Percentiles rank a stretch among this genome's conserved stretches.
phyloP scores from a whole-genome alignment of 1,140 invertebrate genomes.

The Eubasilissa regina region DNA sequence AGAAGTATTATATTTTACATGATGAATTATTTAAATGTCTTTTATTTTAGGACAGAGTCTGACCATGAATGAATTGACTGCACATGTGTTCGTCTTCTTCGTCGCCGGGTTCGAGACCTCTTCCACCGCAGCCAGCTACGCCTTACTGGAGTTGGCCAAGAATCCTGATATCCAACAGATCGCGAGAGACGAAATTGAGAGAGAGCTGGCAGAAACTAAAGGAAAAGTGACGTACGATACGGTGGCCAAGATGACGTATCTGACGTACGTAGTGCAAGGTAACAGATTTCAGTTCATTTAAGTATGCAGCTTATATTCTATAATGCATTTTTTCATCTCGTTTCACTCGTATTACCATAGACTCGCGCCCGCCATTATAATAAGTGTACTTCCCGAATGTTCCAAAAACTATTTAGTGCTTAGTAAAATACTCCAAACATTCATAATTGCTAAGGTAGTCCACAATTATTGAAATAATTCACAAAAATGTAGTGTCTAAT shows the following conservation, averaged over 20 bases:
- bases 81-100: slow-evolving; percentile 72
- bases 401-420: too few species aligned
- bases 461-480: neutral
- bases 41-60: too few species aligned
- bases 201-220: slow-evolving; percentile 64
- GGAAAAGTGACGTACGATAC: too few species aligned
- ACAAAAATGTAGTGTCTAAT: too few species aligned
- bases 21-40: too few species aligned
- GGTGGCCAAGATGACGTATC: too few species aligned
- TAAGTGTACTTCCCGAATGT: too few species aligned
- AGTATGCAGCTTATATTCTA: neutral
- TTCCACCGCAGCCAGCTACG: slow-evolving; percentile 71
- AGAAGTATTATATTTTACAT: too few species aligned
- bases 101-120: slow-evolving; percentile 78
- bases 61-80: slow-evolving; percentile 63
- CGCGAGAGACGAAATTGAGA: slow-evolving; percentile 71
- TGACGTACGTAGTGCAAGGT: slow-evolving; percentile 69
- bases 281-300: slow-evolving; percentile 1
- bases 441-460: neutral
- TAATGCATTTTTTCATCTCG: too few species aligned
- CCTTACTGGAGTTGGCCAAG: slow-evolving; percentile 72
- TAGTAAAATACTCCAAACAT: too few species aligned
- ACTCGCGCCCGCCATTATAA: too few species aligned
- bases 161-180: slow-evolving; percentile 73
- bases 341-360: too few species aligned